Evolutionary conservation across 1,140 invertebrate species (phyloP).

Genomic region (Ceratina australensis): DNA sequence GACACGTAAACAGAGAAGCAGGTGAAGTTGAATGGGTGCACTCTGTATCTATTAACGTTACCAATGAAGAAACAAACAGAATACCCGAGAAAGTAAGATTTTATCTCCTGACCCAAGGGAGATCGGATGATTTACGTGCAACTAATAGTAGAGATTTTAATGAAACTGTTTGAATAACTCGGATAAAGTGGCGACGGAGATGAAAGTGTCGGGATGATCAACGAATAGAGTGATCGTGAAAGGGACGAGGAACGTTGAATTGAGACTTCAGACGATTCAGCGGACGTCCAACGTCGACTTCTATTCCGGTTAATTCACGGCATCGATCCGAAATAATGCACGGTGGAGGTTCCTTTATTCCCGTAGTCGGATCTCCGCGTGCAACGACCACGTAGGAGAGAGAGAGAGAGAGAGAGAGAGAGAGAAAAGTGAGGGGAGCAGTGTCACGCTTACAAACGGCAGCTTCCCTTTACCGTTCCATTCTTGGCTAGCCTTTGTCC

Average conservation of each 20-base stretch:
- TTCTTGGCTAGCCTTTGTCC: conserved; percentile 21
- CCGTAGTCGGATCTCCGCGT: background rate
- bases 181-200: too few relatives aligned
- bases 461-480: conserved; percentile 10
- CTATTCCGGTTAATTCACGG: background rate
- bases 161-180: too few relatives aligned
- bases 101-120: too few relatives aligned
- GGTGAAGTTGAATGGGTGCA: too few relatives aligned
- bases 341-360: background rate
- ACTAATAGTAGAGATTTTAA: too few relatives aligned
- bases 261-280: background rate
- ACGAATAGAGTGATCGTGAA: background rate
- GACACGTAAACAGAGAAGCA: too few relatives aligned
- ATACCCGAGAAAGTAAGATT: too few relatives aligned
- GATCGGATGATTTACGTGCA: too few relatives aligned
- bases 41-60: too few relatives aligned
- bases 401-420: too few relatives aligned
- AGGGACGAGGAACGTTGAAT: background rate
- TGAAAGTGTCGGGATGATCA: too few relatives aligned
- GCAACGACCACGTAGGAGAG: background rate
- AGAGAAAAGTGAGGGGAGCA: background rate
- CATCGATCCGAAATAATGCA: conserved; percentile 16
- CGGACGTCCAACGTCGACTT: background rate
- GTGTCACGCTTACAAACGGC: background rate
- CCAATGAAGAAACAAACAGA: too few relatives aligned